Evolutionary conservation across 64 coral and sea anemone genomes (phyloP).

Genomic region (Exaiptasia diaphana): DNA sequence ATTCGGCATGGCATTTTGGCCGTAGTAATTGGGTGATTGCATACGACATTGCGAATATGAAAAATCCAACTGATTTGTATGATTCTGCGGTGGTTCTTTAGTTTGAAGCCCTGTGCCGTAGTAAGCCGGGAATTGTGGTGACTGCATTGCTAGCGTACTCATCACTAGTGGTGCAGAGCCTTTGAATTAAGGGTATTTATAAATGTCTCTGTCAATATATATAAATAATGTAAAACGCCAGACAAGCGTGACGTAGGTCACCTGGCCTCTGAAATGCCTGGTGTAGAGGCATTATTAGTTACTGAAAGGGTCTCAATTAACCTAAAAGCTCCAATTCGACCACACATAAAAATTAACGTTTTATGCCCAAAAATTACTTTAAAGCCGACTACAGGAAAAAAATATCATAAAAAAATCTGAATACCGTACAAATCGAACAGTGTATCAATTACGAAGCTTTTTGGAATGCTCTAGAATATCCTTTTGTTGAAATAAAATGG

Average conservation of each 20-base stretch:
- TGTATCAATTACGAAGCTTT: background rate
- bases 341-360: conserved; percentile 27
- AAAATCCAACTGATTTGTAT: conserved; percentile 83
- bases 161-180: conserved; percentile 73
- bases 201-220: conserved; percentile 80
- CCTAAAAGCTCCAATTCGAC: conserved; percentile 85
- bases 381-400: background rate
- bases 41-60: conserved; percentile 95
- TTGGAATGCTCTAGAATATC: conserved; percentile 1
- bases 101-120: conserved; percentile 61
- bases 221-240: conserved; percentile 99
- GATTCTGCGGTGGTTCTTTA: conserved; percentile 50
- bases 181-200: conserved; percentile 87
- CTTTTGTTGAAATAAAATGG: background rate
- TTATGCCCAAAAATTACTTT: conserved; percentile 1
- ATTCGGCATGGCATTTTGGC: conserved; percentile 79
- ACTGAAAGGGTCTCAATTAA: conserved; percentile 96
- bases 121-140: conserved; percentile 72
- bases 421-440: background rate
- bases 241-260: conserved; percentile 99
- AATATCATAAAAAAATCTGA: conserved; percentile 9
- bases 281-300: conserved; percentile 91
- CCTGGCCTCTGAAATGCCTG: conserved; percentile 89
- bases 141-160: conserved; percentile 91
- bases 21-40: conserved; percentile 96